These are phyloP conservation scores for Stomorhina lunata DNA, from an alignment of 2,888 invertebrate species.

Conservation along the genomic window DNA sequence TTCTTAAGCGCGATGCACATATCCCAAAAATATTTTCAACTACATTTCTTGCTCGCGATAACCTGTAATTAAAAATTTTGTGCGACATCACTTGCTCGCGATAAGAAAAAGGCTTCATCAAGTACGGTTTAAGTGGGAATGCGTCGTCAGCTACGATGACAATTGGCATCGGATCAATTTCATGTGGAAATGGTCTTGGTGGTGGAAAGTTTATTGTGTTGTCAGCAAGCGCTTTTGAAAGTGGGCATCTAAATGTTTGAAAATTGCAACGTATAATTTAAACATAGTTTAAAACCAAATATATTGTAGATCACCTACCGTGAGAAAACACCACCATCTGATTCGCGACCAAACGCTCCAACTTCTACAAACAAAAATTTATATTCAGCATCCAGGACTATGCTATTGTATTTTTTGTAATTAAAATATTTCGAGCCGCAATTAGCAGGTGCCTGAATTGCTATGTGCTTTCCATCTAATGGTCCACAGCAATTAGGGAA, in stretches of 20 bases:
- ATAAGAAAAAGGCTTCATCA: slow-evolving; percentile 43
- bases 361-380: slow-evolving; percentile 24
- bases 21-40: slow-evolving; percentile 68
- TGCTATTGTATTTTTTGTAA: slow-evolving; percentile 4
- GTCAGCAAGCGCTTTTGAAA: slow-evolving; percentile 1
- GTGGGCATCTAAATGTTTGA: background rate
- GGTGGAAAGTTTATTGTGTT: slow-evolving; percentile 3
- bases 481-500: slow-evolving; percentile 32
- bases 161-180: background rate
- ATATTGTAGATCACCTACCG: no score
- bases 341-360: slow-evolving; percentile 9
- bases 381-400: slow-evolving; percentile 13
- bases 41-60: slow-evolving; percentile 56
- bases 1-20: slow-evolving; percentile 68
- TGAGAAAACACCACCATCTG: slow-evolving; percentile 19
- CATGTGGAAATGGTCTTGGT: background rate
- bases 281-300: no score
- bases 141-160: slow-evolving; percentile 7
- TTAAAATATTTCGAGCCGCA: background rate
- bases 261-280: no score
- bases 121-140: slow-evolving; percentile 34
- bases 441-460: background rate
- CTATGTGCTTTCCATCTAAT: slow-evolving; percentile 5
- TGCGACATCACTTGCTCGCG: background rate
- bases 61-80: slow-evolving; percentile 50